Evolutionary conservation across 2,888 invertebrate genomes (phyloP), one percentile per base, ranked within the genome.

Genomic region (Netelia virgata): DNA sequence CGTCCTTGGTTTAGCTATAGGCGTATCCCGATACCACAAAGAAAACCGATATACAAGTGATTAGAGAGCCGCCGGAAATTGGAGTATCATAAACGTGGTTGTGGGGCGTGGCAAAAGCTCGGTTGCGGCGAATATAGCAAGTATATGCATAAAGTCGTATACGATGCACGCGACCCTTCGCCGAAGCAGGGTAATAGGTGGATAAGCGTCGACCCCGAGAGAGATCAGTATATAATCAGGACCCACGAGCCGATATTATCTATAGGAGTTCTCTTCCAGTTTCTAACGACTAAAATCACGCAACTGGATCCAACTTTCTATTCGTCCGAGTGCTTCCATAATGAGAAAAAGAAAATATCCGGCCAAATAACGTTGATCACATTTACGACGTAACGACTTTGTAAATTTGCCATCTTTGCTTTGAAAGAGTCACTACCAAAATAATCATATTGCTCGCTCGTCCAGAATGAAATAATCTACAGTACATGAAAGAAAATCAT

Each of bases 161-260:
- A 68, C 66, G 73, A 70, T 28, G 83, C 76, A 85, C 79, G 80
- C 80, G 83, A 83, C 41, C 70, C 61, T 43, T 80, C 41, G 55
- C 59, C 28, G 73, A 69, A 83, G 55, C 73, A 11, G 63, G 78
- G 47, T 69, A 78, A 81, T 81, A 50, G 53, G 68, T 41, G 43
- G 64, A 53, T 64, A 77, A 73, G 53, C 77, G 64, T 68, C 61
- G 47, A 14, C 47, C 47, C 47, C 73, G 69, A 64, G 3, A 64
- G 8, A 63, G 14, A 79, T 83, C 79, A 57, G 73, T 59, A 66
- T 85, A 47, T 47, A 85, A 83, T 83, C 75, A 83, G 82, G 82
- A 78, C 57, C 75, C 55, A 61, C 55, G 63, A 78, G 69, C 76
- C 72, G 83, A 85, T 79, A 80, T 64, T 84, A 73, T 68, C 61